Base-by-base conservation (phyloP, 1,140 invertebrate species). In the Ostrea edulis region DNA sequence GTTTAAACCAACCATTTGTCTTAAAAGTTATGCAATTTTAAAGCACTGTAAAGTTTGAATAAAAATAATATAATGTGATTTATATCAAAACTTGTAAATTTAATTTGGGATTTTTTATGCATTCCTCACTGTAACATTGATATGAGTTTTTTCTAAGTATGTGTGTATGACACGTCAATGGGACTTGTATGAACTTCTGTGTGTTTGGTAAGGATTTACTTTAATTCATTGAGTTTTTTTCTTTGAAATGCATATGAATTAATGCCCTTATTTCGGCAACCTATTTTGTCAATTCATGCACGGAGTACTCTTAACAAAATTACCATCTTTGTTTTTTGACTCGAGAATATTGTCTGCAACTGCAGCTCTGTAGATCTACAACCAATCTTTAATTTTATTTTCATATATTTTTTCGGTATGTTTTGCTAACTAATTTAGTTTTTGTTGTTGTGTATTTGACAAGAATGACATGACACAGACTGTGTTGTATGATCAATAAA, bases 1-100 rank as follows among this genome's bases (percentile, higher is more conserved):
- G 62, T 82, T 82, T 87, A 53, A 77, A 44, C 35, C 68, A 77
- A 77, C 58, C 22, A 77, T 77, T 77, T 77, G 68, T 29, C 12
- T 77, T 77, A 77, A 77, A 35, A 77, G 12, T 29, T 29, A 29
- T 77, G 68, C 68, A 77, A 35, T 77, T 29, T 77, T 12, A 25
- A 77, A 77, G 12, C 22, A 8, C 35, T 25, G 29, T 35, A 77
- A 77, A 44, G 8, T 77, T 77, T 77, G 9, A 29, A 22, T 25
- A 77, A 35, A 29, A 29, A 17, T 77, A 29, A 35, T 12, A 77
- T 35, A 2, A 77, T 12, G 35, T 77, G 9, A 29, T 77, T 77
- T 77, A 35, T 22, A 17, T 29, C 11, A 9, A 35, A 35, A 29
- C 0, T 12, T 35, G 25, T 35, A 29, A 14, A 35, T 35, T 29